phyloP scores from a whole-genome alignment of 2,888 invertebrate genomes.

The Hemistola chrysoprasaria region DNA sequence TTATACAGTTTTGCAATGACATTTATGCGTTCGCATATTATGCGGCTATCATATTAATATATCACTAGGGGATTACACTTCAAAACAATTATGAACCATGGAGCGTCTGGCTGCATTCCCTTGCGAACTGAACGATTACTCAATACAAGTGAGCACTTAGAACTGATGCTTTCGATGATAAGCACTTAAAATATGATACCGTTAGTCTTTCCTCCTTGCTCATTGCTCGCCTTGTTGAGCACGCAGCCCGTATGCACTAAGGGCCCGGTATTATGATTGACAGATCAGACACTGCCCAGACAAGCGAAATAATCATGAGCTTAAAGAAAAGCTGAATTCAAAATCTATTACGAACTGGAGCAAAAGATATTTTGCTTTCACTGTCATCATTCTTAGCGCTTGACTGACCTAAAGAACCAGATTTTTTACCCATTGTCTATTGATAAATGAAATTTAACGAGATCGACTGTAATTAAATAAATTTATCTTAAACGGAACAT shows the following conservation, averaged over 20 bases:
- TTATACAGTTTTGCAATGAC: conserved; percentile 33
- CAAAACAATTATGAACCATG: conserved; percentile 23
- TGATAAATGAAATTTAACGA: conserved; percentile 12
- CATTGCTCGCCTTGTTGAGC: conserved; percentile 32
- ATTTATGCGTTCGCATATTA: conserved; percentile 17
- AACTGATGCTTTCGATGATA: conserved; percentile 26
- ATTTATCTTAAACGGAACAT: not conserved
- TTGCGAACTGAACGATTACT: conserved; percentile 26
- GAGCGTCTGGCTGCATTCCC: conserved; percentile 26
- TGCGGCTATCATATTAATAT: conserved; percentile 3
- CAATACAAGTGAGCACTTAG: conserved; percentile 27
- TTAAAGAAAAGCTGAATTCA: conserved; percentile 17
- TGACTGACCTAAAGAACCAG: conserved; percentile 20
- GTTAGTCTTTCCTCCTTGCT: conserved; percentile 37
- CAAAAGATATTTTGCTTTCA: conserved; percentile 30
- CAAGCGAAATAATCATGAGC: conserved; percentile 23
- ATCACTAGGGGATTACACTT: conserved; percentile 22
- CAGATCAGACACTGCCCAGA: conserved; percentile 50
- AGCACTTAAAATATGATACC: conserved; percentile 26
- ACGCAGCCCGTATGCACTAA: conserved; percentile 39
- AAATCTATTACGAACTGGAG: conserved; percentile 26
- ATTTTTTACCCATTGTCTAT: conserved; percentile 10
- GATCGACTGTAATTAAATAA: no score
- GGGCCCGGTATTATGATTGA: conserved; percentile 64
- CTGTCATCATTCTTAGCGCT: conserved; percentile 35